Conservation (phyloP, 2,113 vertebrate genomes). For the Chionodraco myersi region DNA sequence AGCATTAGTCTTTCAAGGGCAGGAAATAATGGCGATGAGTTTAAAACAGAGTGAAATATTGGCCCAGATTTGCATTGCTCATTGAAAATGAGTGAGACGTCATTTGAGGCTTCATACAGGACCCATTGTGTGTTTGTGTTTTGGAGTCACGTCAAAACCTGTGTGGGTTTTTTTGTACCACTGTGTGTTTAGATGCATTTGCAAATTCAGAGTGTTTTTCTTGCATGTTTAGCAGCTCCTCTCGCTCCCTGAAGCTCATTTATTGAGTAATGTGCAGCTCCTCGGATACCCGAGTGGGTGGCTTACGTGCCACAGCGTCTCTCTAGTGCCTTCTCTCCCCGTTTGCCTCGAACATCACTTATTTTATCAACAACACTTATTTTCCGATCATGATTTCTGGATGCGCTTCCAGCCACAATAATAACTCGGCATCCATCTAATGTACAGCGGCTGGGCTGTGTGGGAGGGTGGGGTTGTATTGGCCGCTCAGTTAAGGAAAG, state of each 20-base stretch:
- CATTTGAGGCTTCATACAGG: not conserved
- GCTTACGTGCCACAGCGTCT: slow-evolving; percentile 37
- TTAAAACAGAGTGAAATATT: slow-evolving; percentile 2
- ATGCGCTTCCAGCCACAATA: slow-evolving; percentile 33
- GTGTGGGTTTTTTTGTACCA: not conserved
- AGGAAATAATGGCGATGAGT: not conserved
- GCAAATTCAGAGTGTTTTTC: slow-evolving; percentile 15
- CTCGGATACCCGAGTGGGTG: slow-evolving; percentile 58
- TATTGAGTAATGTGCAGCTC: slow-evolving; percentile 45
- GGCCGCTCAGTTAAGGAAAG: slow-evolving; percentile 36
- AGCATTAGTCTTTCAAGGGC: not conserved
- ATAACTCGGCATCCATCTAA: slow-evolving; percentile 9
- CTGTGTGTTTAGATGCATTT: slow-evolving; percentile 17
- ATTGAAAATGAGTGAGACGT: not conserved
- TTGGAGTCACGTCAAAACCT: slow-evolving; percentile 3
- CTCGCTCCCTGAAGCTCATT: slow-evolving; percentile 45
- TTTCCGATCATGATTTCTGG: slow-evolving; percentile 23
- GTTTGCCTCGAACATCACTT: too few relatives aligned
- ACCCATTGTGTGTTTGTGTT: slow-evolving; percentile 14
- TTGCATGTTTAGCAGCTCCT: slow-evolving; percentile 23
- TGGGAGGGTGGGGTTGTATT: slow-evolving; percentile 56
- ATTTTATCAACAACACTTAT: too few relatives aligned
- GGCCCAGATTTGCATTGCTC: not conserved
- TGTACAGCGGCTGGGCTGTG: slow-evolving; percentile 29
- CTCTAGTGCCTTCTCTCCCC: slow-evolving; percentile 43